phyloP scores from a whole-genome alignment of 2,113 vertebrate genomes.

The Lamprotornis superbus region DNA sequence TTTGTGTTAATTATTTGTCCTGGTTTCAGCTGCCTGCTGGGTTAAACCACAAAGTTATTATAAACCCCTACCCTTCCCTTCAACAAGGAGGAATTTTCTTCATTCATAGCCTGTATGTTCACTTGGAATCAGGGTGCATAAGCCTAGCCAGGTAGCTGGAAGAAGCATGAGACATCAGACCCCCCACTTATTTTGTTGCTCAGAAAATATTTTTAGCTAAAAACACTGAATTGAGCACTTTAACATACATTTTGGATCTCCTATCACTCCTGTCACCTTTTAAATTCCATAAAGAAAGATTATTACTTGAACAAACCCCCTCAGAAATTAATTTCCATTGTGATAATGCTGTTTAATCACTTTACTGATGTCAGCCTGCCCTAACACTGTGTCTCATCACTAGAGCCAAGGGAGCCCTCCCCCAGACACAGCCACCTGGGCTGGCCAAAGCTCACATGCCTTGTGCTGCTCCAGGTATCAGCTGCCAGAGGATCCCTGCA shows the following conservation, averaged over 20 bases:
- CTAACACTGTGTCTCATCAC: not conserved
- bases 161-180: not conserved
- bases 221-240: not conserved
- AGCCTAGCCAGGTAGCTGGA: not conserved
- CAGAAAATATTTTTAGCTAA: not conserved
- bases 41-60: not conserved
- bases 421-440: not conserved
- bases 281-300: not conserved
- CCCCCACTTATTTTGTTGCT: not conserved
- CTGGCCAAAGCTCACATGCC: not conserved
- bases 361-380: not conserved
- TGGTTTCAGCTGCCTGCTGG: not conserved
- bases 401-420: not conserved
- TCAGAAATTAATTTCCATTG: not conserved
- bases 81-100: not conserved
- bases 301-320: not conserved
- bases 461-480: not conserved
- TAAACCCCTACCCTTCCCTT: not conserved
- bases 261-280: not conserved
- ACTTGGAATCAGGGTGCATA: not conserved
- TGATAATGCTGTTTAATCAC: not conserved
- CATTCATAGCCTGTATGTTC: not conserved
- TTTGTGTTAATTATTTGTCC: not conserved
- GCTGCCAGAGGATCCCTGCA: not conserved
- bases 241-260: not conserved